These are phyloP conservation scores for Carollia perspicillata DNA, from an alignment of 2,113 vertebrate genomes.

Conservation along the genomic window DNA sequence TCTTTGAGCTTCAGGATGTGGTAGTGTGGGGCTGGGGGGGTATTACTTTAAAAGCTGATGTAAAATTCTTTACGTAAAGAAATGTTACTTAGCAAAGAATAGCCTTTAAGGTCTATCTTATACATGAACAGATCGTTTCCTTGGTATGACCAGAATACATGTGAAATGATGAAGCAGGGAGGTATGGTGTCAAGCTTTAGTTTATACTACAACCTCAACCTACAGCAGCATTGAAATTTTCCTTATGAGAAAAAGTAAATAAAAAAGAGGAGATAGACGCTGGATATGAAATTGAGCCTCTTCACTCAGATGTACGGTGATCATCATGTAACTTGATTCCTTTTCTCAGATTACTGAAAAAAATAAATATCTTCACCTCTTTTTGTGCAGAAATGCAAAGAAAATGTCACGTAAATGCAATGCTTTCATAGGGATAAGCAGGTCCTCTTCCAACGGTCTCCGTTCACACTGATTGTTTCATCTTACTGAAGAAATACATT, in stretches of 20 bases:
- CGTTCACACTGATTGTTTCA: background rate
- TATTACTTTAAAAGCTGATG: background rate
- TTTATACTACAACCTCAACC: background rate
- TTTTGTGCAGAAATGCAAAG: conserved; percentile 28
- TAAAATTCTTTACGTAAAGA: background rate
- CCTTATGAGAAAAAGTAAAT: background rate
- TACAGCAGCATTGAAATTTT: background rate
- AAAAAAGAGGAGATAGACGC: background rate
- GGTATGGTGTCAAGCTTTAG: background rate
- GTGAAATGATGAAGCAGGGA: background rate
- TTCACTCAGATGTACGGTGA: background rate
- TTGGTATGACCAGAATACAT: background rate
- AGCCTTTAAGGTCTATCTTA: background rate
- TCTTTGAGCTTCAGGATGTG: background rate
- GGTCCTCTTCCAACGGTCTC: background rate
- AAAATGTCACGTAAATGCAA: conserved; percentile 24
- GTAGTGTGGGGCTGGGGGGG: too few species aligned
- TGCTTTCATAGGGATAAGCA: conserved; percentile 20
- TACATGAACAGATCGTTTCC: background rate
- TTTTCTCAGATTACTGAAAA: conserved; percentile 37
- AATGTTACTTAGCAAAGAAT: background rate
- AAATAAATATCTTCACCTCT: background rate
- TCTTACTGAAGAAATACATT: conserved; percentile 52
- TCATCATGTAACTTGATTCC: background rate
- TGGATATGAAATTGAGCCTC: background rate